Conservation (phyloP, 2,888 invertebrate species). For the Ormyrus pomaceus region DNA sequence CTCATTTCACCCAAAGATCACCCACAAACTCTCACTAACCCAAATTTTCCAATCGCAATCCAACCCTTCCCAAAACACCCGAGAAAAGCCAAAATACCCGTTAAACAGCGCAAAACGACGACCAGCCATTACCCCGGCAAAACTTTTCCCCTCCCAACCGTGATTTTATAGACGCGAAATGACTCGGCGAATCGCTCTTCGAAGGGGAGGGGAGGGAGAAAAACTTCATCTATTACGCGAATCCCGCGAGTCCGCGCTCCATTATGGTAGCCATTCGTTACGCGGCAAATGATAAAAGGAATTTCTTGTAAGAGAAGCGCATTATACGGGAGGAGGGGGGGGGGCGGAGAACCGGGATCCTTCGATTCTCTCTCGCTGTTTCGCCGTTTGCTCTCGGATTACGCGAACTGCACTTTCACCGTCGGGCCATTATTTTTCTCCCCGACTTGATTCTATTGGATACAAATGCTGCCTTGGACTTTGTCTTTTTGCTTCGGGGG, state of each 20-base stretch:
- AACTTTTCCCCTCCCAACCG: not conserved
- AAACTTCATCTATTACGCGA: conserved; percentile 37
- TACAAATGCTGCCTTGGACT: too few relatives aligned
- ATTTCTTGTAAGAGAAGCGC: conserved; percentile 29
- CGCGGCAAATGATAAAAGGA: conserved; percentile 33
- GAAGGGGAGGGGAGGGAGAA: not conserved
- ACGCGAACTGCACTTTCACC: conserved; percentile 15
- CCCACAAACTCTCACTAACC: too few relatives aligned
- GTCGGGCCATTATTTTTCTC: not conserved
- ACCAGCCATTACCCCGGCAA: not conserved
- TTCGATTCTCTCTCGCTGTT: not conserved
- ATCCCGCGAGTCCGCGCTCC: not conserved
- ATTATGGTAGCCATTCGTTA: conserved; percentile 21
- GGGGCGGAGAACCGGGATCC: not conserved
- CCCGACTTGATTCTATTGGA: too few relatives aligned
- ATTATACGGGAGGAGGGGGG: not conserved
- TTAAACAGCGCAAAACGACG: too few relatives aligned
- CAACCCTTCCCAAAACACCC: too few relatives aligned
- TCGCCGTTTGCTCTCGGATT: not conserved
- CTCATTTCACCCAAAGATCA: too few relatives aligned
- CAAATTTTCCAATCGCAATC: too few relatives aligned
- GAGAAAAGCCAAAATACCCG: too few relatives aligned
- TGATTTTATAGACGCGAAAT: conserved; percentile 21
- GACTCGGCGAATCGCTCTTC: conserved; percentile 11
- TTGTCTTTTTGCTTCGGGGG: too few relatives aligned